Conservation (phyloP, 2,888 invertebrate species). For the Leptopilina syphax region DNA sequence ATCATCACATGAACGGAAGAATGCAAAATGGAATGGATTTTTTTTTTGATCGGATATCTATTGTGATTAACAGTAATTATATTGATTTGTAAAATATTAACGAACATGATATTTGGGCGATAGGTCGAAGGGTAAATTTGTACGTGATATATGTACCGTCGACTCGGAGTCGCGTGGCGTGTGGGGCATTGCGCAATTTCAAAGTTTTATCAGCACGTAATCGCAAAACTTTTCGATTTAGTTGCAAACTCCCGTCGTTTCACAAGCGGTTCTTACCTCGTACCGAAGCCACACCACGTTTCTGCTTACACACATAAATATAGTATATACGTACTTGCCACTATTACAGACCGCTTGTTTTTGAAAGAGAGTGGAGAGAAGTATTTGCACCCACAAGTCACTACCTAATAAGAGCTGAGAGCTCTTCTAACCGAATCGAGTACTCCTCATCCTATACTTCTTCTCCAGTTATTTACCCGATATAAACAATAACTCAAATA, state of each 20-base stretch:
- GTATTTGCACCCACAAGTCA: slow-evolving; percentile 27
- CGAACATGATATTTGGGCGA: background rate
- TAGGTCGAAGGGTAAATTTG: background rate
- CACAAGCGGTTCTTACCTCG: slow-evolving; percentile 37
- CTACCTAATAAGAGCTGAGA: slow-evolving; percentile 27
- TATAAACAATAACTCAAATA: background rate
- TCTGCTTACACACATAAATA: slow-evolving; percentile 20
- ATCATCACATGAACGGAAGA: no score
- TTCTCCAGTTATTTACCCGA: slow-evolving; percentile 11
- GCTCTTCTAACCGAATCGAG: background rate
- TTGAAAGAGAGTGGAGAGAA: background rate
- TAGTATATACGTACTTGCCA: slow-evolving; percentile 10
- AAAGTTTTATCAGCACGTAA: slow-evolving; percentile 52
- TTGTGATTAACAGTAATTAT: background rate
- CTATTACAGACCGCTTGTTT: slow-evolving; percentile 4
- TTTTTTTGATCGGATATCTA: no score
- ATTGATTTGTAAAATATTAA: background rate
- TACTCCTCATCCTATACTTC: background rate
- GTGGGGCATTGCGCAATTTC: slow-evolving; percentile 46
- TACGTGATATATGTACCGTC: slow-evolving; percentile 25
- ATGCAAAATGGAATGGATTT: no score
- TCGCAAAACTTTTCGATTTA: slow-evolving; percentile 50
- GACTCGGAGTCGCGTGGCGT: slow-evolving; percentile 33
- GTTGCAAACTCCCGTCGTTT: slow-evolving; percentile 42
- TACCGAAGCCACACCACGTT: slow-evolving; percentile 10